Conservation (phyloP, 2,888 invertebrate species). For the Raillietiella orientalis region DNA sequence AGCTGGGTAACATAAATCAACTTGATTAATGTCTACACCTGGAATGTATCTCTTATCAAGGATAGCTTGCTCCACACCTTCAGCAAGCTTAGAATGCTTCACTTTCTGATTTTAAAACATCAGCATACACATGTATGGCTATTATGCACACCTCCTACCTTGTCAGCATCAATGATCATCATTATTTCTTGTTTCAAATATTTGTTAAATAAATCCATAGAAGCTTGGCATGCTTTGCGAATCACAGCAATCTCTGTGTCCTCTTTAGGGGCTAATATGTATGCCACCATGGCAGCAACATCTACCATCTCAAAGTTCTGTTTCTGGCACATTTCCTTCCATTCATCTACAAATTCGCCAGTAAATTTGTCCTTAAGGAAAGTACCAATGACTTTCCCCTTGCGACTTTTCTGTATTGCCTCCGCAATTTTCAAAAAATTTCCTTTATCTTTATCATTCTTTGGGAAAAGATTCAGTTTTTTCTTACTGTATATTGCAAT, state of each 20-base stretch:
- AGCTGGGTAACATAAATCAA: slow-evolving; percentile 94
- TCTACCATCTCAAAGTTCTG: slow-evolving; percentile 56
- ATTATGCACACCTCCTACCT: slow-evolving; percentile 18
- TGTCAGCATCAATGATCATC: slow-evolving; percentile 93
- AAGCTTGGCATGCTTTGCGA: slow-evolving; percentile 68
- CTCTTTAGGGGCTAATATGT: slow-evolving; percentile 76
- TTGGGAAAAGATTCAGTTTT: slow-evolving; percentile 16
- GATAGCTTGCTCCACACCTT: slow-evolving; percentile 71
- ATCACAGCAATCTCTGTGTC: slow-evolving; percentile 61
- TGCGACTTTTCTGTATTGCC: slow-evolving; percentile 54
- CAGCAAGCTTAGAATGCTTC: slow-evolving; percentile 73
- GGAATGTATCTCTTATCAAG: slow-evolving; percentile 85
- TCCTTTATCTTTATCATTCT: slow-evolving; percentile 52
- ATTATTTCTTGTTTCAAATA: slow-evolving; percentile 89
- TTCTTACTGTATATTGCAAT: not conserved
- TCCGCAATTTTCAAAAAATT: slow-evolving; percentile 33
- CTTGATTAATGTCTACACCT: slow-evolving; percentile 51
- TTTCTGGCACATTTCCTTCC: slow-evolving; percentile 41
- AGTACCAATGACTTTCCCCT: slow-evolving; percentile 56
- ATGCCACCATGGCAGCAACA: slow-evolving; percentile 47
- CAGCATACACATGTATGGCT: not conserved
- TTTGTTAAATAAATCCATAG: slow-evolving; percentile 81
- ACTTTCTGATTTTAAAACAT: slow-evolving; percentile 35
- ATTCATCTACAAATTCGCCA: slow-evolving; percentile 69
- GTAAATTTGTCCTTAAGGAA: slow-evolving; percentile 79